Percentiles rank a stretch among this genome's conserved stretches.
phyloP scores from a whole-genome alignment of 2,888 invertebrate genomes.

The Bombylius discolor region DNA sequence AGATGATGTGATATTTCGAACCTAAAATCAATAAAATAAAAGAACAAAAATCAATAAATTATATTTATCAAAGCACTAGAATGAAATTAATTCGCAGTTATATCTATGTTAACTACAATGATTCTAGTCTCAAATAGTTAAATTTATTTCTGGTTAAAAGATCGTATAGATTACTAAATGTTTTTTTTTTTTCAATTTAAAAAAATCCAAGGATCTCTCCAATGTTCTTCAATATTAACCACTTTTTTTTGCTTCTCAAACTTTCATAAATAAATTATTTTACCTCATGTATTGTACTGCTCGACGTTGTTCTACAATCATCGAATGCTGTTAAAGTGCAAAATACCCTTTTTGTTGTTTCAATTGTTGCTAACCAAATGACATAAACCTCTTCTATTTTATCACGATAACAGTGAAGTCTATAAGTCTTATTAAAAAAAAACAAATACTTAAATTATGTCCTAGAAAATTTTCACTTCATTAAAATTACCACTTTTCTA shows the following conservation, averaged over 20 bases:
- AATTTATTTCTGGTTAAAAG: too few relatives aligned
- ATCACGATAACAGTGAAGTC: slow-evolving; percentile 13
- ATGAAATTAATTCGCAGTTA: too few relatives aligned
- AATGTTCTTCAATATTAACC: too few relatives aligned
- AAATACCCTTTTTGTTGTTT: slow-evolving; percentile 22
- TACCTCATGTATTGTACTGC: slow-evolving; percentile 21
- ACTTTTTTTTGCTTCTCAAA: neutral
- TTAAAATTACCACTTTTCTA: slow-evolving; percentile 13
- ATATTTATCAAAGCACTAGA: too few relatives aligned
- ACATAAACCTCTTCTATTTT: slow-evolving; percentile 17
- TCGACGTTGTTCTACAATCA: slow-evolving; percentile 20
- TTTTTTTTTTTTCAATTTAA: too few relatives aligned
- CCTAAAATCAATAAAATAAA: slow-evolving; percentile 1
- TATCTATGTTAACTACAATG: too few relatives aligned
- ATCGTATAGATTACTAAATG: too few relatives aligned
- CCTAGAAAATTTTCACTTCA: neutral
- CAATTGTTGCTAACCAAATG: slow-evolving; percentile 22
- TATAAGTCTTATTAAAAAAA: slow-evolving; percentile 6
- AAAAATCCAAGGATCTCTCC: too few relatives aligned
- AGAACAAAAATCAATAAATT: too few relatives aligned
- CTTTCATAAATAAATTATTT: neutral
- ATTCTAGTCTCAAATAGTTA: too few relatives aligned
- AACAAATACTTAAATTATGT: neutral
- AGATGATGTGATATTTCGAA: slow-evolving; percentile 18
- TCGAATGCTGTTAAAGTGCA: slow-evolving; percentile 23